Percentiles rank a stretch among this genome's conserved stretches.
These are phyloP conservation scores for Corticium candelabrum DNA, from an alignment of 37 sponge, comb jelly and placozoan species.

Conservation along the genomic window DNA sequence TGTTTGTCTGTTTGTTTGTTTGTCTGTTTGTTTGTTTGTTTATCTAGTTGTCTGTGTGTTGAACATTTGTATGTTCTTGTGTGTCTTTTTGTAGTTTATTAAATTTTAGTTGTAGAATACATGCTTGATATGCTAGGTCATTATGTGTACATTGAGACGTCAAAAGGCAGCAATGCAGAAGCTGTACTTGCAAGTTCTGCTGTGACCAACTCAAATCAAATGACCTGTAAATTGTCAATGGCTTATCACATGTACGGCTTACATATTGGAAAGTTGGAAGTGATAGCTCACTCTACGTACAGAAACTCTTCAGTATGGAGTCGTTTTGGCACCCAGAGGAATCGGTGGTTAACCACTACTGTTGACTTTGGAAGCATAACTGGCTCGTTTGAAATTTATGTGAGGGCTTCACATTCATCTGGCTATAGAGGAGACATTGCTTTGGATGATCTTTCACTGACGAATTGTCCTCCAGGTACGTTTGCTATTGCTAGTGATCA, in stretches of 20 bases:
- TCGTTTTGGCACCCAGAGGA: neutral
- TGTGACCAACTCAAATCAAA: neutral
- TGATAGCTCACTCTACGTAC: neutral
- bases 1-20: no score
- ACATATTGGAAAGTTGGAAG: constrained; percentile 14
- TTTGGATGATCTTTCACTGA: neutral
- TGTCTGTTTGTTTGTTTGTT: no score
- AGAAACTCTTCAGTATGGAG: neutral
- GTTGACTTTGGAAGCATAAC: neutral
- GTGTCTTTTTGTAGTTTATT: no score
- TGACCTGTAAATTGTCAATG: constrained; percentile 22
- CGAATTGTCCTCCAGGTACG: neutral
- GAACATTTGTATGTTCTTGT: no score
- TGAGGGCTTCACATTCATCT: neutral
- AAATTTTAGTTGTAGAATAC: no score
- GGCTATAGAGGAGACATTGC: neutral
- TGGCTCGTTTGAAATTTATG: neutral
- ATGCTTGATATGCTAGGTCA: no score
- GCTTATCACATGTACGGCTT: constrained; percentile 32
- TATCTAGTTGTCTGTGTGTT: no score
- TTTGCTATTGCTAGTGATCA: neutral
- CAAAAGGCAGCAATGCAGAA: neutral
- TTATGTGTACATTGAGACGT: constrained; percentile 24
- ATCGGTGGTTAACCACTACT: neutral
- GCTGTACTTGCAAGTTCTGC: neutral